phyloP scores from a whole-genome alignment of 92 coral and sea anemone species.

The Porites lobata region DNA sequence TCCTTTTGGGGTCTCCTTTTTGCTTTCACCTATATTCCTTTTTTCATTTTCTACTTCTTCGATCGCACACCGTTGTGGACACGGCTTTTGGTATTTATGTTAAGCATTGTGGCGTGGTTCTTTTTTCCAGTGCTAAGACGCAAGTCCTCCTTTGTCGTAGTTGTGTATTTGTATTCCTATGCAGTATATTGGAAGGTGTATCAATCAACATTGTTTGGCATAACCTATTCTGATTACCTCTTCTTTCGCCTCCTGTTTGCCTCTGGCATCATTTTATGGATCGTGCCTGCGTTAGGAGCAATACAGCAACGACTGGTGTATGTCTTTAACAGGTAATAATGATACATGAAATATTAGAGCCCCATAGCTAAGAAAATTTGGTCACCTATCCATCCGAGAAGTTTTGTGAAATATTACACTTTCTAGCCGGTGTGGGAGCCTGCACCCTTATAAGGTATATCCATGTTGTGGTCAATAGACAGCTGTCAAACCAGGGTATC shows the following conservation, averaged over 20 bases:
- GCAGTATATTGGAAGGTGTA: slow-evolving; percentile 46
- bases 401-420: too few species aligned
- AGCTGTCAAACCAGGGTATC: too few species aligned
- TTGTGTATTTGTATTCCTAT: slow-evolving; percentile 24
- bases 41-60: slow-evolving; percentile 19
- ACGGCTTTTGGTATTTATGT: background rate
- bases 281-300: slow-evolving; percentile 44
- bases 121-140: slow-evolving; percentile 47
- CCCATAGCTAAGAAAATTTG: too few species aligned
- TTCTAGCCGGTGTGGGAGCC: too few species aligned
- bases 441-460: too few species aligned
- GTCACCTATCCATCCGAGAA: too few species aligned
- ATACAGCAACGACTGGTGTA: slow-evolving; percentile 59
- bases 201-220: slow-evolving; percentile 18
- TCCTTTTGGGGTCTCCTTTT: slow-evolving; percentile 17
- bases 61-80: slow-evolving; percentile 13
- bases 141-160: slow-evolving; percentile 24
- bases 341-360: too few species aligned
- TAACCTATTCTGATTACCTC: slow-evolving; percentile 35
- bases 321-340: slow-evolving; percentile 55
- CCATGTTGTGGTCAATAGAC: too few species aligned
- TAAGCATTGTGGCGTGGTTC: slow-evolving; percentile 29
- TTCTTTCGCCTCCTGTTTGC: slow-evolving; percentile 38
- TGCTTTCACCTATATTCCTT: slow-evolving; percentile 42
- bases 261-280: slow-evolving; percentile 48